A percentile compares a stretch with the other conserved stretches of the same genome.
phyloP scores from a whole-genome alignment of 2,888 invertebrate genomes.

The Tachina lurida region DNA sequence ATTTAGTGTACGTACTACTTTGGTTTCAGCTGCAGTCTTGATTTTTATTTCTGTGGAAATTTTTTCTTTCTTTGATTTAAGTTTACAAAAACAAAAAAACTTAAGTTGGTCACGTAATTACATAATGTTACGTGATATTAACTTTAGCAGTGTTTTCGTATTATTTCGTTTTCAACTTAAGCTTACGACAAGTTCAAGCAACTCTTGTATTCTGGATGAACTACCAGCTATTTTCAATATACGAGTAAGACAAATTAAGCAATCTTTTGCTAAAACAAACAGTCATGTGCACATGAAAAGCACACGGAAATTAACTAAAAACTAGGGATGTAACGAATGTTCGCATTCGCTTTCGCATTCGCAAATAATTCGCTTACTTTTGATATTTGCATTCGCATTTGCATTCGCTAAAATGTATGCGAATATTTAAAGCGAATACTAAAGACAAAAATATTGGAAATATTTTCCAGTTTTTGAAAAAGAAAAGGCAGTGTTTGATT shows the following conservation, averaged over 20 bases:
- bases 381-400: too few relatives aligned
- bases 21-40: slow-evolving; percentile 9
- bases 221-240: not conserved
- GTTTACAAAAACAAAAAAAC: slow-evolving; percentile 39
- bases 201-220: slow-evolving; percentile 40
- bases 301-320: not conserved
- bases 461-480: too few relatives aligned
- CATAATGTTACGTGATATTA: slow-evolving; percentile 73
- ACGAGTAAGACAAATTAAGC: slow-evolving; percentile 36
- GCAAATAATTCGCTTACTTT: too few relatives aligned
- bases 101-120: slow-evolving; percentile 74
- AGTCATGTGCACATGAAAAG: not conserved
- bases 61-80: slow-evolving; percentile 3
- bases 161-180: not conserved
- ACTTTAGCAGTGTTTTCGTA: slow-evolving; percentile 45
- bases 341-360: too few relatives aligned
- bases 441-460: too few relatives aligned
- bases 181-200: slow-evolving; percentile 28
- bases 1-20: not conserved
- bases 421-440: too few relatives aligned
- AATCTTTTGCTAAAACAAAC: not conserved
- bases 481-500: too few relatives aligned
- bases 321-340: too few relatives aligned
- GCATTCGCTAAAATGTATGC: too few relatives aligned
- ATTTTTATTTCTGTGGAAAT: slow-evolving; percentile 7